phyloP scores from a whole-genome alignment of 2,888 invertebrate species.

The Imbricaverruca yamaguchii region DNA sequence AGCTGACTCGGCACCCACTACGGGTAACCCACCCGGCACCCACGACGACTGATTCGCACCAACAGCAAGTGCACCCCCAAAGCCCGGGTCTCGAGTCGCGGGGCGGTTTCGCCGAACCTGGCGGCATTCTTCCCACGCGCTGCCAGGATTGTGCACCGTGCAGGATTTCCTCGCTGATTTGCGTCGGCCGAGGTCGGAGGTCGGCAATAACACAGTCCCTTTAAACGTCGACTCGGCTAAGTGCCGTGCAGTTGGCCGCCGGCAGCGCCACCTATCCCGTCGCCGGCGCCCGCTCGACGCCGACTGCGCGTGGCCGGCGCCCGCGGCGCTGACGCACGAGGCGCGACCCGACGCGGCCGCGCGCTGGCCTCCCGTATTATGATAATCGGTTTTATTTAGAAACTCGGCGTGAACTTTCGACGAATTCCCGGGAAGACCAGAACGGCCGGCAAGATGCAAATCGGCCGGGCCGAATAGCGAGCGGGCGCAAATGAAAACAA shows the following conservation, averaged over 20 bases:
- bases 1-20: no score
- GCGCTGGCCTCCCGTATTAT: not conserved
- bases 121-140: not conserved
- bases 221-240: not conserved
- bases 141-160: not conserved
- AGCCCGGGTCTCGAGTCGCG: not conserved
- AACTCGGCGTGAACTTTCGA: constrained; percentile 4
- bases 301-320: not conserved
- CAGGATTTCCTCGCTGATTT: not conserved
- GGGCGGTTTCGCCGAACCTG: not conserved
- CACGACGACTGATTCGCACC: not conserved
- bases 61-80: not conserved
- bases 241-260: not conserved
- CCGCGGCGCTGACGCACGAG: not conserved
- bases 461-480: not conserved
- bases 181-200: not conserved
- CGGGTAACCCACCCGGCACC: not conserved
- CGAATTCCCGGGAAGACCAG: constrained; percentile 12
- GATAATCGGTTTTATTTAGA: constrained; percentile 2
- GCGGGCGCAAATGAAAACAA: constrained; percentile 11
- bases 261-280: not conserved
- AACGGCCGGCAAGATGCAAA: not conserved
- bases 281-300: not conserved
- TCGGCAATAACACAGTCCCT: not conserved
- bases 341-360: no score